phyloP scores from a whole-genome alignment of 1,140 invertebrate genomes.

The Uloborus diversus region DNA sequence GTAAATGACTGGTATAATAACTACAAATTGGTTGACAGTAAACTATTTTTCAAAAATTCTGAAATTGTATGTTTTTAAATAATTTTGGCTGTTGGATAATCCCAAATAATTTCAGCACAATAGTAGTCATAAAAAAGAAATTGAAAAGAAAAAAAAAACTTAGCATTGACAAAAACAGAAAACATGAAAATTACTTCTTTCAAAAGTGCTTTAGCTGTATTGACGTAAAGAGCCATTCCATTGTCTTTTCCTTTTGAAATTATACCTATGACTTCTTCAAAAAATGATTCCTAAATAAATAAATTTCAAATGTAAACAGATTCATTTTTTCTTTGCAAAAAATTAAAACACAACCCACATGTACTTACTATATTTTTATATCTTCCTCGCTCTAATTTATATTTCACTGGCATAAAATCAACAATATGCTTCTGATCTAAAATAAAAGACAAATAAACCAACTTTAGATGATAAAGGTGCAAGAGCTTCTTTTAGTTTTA shows the following conservation, averaged over 20 bases:
- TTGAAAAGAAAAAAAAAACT: too few species aligned
- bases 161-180: too few species aligned
- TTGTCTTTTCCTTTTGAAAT: conserved; percentile 10
- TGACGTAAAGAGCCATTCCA: conserved; percentile 18
- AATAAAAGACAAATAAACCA: not conserved
- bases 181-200: too few species aligned
- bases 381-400: conserved; percentile 27
- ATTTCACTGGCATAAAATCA: conserved; percentile 4
- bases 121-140: too few species aligned
- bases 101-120: too few species aligned
- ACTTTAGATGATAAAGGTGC: too few species aligned
- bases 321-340: not conserved
- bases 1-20: too few species aligned
- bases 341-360: not conserved
- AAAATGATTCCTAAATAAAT: conserved; percentile 18
- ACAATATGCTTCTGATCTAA: not conserved
- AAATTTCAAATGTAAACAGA: not conserved
- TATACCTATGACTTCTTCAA: conserved; percentile 26
- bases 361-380: conserved; percentile 32
- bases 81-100: too few species aligned
- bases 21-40: too few species aligned
- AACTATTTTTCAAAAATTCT: too few species aligned
- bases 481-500: too few species aligned
- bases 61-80: too few species aligned
- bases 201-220: conserved; percentile 14